A percentile compares a stretch with the other conserved stretches of the same genome.
Evolutionary conservation across 2,113 vertebrate species (phyloP).

Genomic region (Gyps fulvus): DNA sequence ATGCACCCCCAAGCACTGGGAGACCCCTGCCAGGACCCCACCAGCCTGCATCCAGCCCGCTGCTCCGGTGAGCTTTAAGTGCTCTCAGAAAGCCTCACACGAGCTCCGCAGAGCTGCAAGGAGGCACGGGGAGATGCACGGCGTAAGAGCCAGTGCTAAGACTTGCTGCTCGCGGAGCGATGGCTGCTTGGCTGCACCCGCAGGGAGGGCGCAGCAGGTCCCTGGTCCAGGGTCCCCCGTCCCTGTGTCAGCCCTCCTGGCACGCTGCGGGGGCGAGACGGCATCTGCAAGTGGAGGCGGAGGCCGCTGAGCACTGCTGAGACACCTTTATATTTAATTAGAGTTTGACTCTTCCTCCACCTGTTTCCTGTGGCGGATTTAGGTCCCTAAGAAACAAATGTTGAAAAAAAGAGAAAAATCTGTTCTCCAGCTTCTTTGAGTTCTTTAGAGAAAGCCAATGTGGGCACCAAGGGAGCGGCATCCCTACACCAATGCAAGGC

Average conservation of each 20-base stretch:
- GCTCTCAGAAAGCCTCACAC: background rate
- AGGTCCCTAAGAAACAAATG: background rate
- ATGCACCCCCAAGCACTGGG: background rate
- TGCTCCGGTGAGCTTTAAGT: background rate
- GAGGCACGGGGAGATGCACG: accelerated
- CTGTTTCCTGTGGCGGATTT: slow-evolving; percentile 28
- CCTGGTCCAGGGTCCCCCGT: background rate
- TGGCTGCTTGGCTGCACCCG: background rate
- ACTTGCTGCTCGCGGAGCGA: accelerated
- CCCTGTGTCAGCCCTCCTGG: background rate
- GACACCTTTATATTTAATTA: slow-evolving; percentile 16
- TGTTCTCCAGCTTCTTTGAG: background rate
- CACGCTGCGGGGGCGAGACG: accelerated
- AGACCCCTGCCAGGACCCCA: background rate
- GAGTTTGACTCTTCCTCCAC: slow-evolving; percentile 9
- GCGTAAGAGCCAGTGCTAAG: background rate
- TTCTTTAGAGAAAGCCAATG: background rate
- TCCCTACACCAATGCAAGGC: accelerated
- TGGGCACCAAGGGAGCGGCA: background rate
- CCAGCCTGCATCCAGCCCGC: background rate
- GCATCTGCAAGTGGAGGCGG: background rate
- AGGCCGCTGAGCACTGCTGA: background rate
- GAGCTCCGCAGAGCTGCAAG: background rate
- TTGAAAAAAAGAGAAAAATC: background rate
- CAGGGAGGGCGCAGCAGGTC: background rate